phyloP scores from a whole-genome alignment of 2,113 vertebrate species.

The Hyla sarda region DNA sequence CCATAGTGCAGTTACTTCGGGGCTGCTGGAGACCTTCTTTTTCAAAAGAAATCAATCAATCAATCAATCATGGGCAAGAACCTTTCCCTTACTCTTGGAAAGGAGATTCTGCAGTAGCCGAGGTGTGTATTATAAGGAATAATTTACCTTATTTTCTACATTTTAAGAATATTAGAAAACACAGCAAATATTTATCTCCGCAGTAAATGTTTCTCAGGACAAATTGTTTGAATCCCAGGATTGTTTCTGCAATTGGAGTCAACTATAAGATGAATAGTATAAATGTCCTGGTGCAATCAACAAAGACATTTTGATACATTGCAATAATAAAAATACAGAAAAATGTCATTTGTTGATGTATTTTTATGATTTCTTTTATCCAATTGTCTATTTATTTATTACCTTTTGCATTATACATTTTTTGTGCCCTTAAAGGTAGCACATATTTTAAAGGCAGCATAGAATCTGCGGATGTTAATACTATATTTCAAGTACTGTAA shows the following conservation, averaged over 20 bases:
- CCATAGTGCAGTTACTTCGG: not conserved
- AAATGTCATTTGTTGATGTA: not conserved
- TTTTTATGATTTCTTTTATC: not conserved
- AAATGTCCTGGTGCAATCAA: not conserved
- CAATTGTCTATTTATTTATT: not conserved
- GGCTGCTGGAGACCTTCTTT: not conserved
- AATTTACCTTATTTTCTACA: not conserved
- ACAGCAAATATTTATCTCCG: not conserved
- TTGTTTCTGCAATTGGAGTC: not conserved
- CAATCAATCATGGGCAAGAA: too few species aligned
- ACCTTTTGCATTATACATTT: not conserved
- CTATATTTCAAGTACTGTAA: not conserved
- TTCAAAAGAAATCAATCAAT: not conserved
- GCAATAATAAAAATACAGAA: not conserved
- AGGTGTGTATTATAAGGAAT: not conserved
- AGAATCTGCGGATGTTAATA: not conserved
- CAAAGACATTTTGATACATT: not conserved
- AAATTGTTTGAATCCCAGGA: not conserved
- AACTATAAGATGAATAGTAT: not conserved
- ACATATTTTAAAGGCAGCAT: not conserved
- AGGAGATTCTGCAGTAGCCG: not conserved
- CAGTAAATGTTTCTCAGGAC: not conserved
- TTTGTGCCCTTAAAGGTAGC: not conserved
- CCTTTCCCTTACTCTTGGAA: not conserved
- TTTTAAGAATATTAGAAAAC: not conserved